phyloP scores from a whole-genome alignment of 1,140 invertebrate species.

The Dysdera silvatica region DNA sequence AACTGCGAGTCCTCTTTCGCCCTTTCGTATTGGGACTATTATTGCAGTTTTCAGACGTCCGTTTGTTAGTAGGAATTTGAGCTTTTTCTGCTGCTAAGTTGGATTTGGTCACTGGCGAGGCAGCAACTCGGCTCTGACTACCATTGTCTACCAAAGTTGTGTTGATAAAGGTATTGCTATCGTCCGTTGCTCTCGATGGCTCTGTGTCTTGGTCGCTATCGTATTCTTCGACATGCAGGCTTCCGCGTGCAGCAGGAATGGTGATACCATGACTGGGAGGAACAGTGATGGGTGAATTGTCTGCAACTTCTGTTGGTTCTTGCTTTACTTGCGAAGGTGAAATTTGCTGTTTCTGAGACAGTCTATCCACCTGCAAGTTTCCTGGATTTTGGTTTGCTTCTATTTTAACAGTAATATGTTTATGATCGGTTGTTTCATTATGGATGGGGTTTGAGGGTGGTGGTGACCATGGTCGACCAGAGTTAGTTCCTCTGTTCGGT shows the following conservation, averaged over 20 bases:
- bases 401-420: neutral
- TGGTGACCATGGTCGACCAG: neutral
- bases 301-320: neutral
- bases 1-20: conserved; percentile 19
- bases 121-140: too few species aligned
- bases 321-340: neutral
- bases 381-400: neutral
- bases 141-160: too few species aligned
- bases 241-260: too few species aligned
- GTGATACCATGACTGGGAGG: conserved; percentile 5
- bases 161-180: too few species aligned
- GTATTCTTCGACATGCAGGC: too few species aligned
- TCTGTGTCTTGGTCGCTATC: too few species aligned
- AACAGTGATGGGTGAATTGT: neutral
- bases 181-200: too few species aligned
- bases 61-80: neutral
- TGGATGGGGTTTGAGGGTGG: neutral
- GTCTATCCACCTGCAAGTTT: neutral
- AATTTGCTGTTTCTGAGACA: neutral
- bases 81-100: too few species aligned
- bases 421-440: neutral
- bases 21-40: conserved; percentile 6
- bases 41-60: neutral
- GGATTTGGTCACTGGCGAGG: too few species aligned
- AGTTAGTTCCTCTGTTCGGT: neutral